Evolutionary conservation across 2,888 invertebrate species (phyloP).

Genomic region (Acanthopleura granulata): DNA sequence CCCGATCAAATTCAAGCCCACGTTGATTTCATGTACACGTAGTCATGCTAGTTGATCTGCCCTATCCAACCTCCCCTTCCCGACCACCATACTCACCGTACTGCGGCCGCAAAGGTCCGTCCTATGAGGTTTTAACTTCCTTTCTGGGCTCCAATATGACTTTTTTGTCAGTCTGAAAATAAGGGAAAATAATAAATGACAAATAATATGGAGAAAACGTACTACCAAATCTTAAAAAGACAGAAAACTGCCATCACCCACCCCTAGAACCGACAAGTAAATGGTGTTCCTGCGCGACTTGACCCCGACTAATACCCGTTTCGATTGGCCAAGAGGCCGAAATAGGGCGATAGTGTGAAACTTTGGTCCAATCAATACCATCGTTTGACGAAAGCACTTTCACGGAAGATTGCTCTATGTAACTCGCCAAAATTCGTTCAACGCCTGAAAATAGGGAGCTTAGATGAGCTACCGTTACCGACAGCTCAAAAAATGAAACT

Average conservation of each 20-base stretch:
- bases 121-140: background rate
- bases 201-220: background rate
- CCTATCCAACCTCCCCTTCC: background rate
- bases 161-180: background rate
- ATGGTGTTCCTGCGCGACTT: background rate
- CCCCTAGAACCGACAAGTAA: background rate
- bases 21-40: background rate
- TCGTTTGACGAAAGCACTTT: background rate
- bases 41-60: too few relatives aligned
- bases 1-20: background rate
- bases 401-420: too few relatives aligned
- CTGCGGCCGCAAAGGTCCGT: slow-evolving; percentile 5
- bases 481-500: too few relatives aligned
- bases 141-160: background rate
- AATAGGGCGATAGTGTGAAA: background rate
- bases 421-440: too few relatives aligned
- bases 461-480: too few relatives aligned
- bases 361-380: background rate
- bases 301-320: background rate
- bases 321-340: background rate
- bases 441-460: too few relatives aligned
- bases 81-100: background rate
- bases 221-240: background rate
- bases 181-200: background rate
- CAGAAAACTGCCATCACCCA: background rate